A percentile compares a stretch with the other conserved stretches of the same genome.
phyloP scores from a whole-genome alignment of 2,113 vertebrate genomes.

The Mobula birostris region DNA sequence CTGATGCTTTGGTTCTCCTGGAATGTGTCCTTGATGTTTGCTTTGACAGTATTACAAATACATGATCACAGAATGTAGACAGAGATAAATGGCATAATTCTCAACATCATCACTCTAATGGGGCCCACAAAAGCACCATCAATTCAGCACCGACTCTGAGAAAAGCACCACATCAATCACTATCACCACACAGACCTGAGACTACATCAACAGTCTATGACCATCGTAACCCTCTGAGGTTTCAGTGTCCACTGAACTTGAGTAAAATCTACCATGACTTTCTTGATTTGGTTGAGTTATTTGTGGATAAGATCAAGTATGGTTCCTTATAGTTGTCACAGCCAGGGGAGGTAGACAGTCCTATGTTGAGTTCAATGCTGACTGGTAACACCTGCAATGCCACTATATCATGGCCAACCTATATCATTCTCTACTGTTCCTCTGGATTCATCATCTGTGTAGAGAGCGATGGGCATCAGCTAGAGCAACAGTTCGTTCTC shows the following conservation, averaged over 20 bases:
- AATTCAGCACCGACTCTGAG: neutral
- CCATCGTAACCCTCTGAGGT: neutral
- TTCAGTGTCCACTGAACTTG: neutral
- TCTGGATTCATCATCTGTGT: too few relatives aligned
- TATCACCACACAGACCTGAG: neutral
- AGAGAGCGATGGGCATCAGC: too few relatives aligned
- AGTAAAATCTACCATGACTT: neutral
- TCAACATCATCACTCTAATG: neutral
- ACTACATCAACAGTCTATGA: neutral
- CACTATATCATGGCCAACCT: too few relatives aligned
- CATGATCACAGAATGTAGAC: neutral
- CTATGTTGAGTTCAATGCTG: too few relatives aligned
- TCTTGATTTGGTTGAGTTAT: neutral
- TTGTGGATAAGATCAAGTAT: neutral
- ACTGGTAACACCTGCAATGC: too few relatives aligned
- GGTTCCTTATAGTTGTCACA: too few relatives aligned
- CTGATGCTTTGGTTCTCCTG: neutral
- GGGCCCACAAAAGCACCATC: neutral
- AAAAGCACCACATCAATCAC: neutral
- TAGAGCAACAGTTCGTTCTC: too few relatives aligned
- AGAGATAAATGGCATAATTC: neutral
- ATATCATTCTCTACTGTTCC: too few relatives aligned
- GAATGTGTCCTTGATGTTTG: neutral
- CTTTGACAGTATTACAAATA: neutral
- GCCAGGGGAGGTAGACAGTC: too few relatives aligned